Base-by-base conservation (phyloP, 2,888 invertebrate genomes). In the Drosophila conformis region DNA sequence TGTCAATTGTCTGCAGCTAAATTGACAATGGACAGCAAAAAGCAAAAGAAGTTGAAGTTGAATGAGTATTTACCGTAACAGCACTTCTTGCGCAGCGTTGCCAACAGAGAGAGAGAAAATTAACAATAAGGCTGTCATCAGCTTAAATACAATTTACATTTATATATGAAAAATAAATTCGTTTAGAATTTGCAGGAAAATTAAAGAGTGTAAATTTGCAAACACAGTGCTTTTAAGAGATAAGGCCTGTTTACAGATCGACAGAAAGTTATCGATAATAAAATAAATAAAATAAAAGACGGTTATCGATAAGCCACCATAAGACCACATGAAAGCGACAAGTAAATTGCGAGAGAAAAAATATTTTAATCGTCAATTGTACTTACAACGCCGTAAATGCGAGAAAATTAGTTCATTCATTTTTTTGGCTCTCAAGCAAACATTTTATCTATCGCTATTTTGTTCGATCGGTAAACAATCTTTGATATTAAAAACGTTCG, bases 1-100 rank as follows among this genome's bases (percentile, higher is more conserved):
- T 81, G 83, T 83, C 87, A 81, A 82, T 76, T 40, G 63, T 57
- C 21, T n/a, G 36, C 33, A 57, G 57, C 35, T 42, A 54, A 70
- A 66, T 51, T 35, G 59, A 51, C 25, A 69, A 65, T 51, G 35
- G 31, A 4, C 27, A 35, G 7, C 15, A 52, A 35, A 6, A 25
- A 27, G 29, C 27, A 60, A n/a, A 38, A 54, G 18, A 29, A 11
- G 11, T 27, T 51, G 48, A 49, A 66, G 64, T 33, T 60, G 25
- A 27, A n/a, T 13, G 29, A 51, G 8, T 4, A 46, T 46, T 46
- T 46, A 46, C 46, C 15, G 46, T 46, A 46, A 25, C 15, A 25
- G 15, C 25, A 25, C 27, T 46, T 46, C 21, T 21, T 25, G 8
- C 15, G 46, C 46, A 25, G 6, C 15, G 15, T 25, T 46, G 46